Percentiles rank a stretch among this genome's conserved stretches.
phyloP scores from a whole-genome alignment of 2,888 invertebrate genomes.

The Dusona sp. region DNA sequence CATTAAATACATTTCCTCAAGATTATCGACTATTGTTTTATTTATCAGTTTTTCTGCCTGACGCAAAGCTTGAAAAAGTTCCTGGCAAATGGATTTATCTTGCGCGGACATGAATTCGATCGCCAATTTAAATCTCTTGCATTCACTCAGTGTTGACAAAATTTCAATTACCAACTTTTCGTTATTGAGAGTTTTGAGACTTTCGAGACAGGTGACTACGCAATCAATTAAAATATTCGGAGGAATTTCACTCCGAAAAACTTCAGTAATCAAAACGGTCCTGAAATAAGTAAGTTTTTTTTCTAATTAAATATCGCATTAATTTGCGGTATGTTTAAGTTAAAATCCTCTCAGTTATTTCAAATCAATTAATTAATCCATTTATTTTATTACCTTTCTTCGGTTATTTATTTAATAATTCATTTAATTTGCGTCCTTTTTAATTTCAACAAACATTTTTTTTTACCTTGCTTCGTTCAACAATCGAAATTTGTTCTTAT shows the following conservation, averaged over 20 bases:
- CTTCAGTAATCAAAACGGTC: constrained; percentile 68
- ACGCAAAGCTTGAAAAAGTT: constrained; percentile 62
- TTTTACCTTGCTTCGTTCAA: constrained; percentile 72
- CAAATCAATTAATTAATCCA: too few relatives aligned
- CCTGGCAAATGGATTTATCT: constrained; percentile 69
- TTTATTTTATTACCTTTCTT: too few relatives aligned
- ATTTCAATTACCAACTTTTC: constrained; percentile 72
- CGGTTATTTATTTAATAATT: neutral
- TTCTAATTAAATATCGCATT: neutral
- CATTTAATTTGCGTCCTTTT: constrained; percentile 14
- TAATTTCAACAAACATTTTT: neutral
- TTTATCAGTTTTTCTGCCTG: neutral
- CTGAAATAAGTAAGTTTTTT: constrained; percentile 70
- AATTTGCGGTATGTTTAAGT: too few relatives aligned
- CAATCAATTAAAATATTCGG: constrained; percentile 75
- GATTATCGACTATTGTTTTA: constrained; percentile 4
- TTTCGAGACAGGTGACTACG: constrained; percentile 68
- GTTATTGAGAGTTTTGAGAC: constrained; percentile 59
- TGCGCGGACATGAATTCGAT: constrained; percentile 74
- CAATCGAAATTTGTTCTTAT: constrained; percentile 73
- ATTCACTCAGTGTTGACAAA: constrained; percentile 74
- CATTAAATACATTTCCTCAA: constrained; percentile 41
- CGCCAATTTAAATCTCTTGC: constrained; percentile 78
- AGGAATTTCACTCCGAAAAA: constrained; percentile 77
- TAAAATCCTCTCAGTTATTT: too few relatives aligned